Base-by-base conservation (phyloP, 2,113 vertebrate genomes). In the Piaya cayana region DNA sequence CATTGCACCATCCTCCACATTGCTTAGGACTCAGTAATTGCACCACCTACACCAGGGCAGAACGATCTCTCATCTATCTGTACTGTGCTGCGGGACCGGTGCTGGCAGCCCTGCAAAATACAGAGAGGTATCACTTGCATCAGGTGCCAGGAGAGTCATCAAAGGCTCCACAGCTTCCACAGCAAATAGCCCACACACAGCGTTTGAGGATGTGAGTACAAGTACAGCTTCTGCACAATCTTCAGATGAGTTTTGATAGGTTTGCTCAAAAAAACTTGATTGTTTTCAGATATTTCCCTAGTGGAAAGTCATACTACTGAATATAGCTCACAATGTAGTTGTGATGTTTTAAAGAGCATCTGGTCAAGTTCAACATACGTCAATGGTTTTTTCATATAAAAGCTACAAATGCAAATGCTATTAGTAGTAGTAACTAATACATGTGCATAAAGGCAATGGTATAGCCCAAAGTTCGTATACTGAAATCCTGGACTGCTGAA, bases 61-160 rank as follows among this genome's bases (percentile, higher is more conserved):
- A 29, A 16, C 1, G 14, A 37, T 27, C 23, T 47, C 32, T 69
- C 13, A 7, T 26, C 10, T 60, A 45, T 27, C 69, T 27, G 6
- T 26, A 19, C n/a, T 13, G 15, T 2, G 2, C 39, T 32, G 27
- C 3, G 37, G 29, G 16, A 21, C 4, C 39, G 21, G 5, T 5
- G 22, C 53, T 55, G 32, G 36, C 34, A 82, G 52, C 21, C 26
- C 49, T 26, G 49, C 37, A 25, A 25, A 67, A 30, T 2, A 63
- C 0, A 1, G 11, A 12, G 50, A 52, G 9, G 32, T 1, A 16
- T 13, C 15, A 72, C 9, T 56, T 58, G 8, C 17, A 52, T 25
- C 22, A 13, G 22, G 29, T 29, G 22, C 17, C 63, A 64, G 9
- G 59, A 42, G 15, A 59, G 23, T 27, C 45, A 49, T 15, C 27